These are phyloP conservation scores for Corythucha ciliata DNA, from an alignment of 2,888 invertebrate species.

Conservation along the genomic window DNA sequence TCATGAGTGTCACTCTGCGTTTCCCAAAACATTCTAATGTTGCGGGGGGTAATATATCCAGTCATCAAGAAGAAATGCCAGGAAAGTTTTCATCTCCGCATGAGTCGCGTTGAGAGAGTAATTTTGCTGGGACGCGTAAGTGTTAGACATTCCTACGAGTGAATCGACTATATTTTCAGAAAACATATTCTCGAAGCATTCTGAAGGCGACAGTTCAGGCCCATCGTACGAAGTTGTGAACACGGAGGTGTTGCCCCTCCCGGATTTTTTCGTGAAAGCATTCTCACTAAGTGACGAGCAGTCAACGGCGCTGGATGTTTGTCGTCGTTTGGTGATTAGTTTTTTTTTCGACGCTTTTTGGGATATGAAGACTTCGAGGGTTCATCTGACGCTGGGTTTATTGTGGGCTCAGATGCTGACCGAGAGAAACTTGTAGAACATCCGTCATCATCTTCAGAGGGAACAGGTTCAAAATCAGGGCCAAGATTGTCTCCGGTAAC, in stretches of 20 bases:
- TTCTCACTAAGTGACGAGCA: too few species aligned
- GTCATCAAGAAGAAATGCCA: slow-evolving; percentile 20
- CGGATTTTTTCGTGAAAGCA: slow-evolving; percentile 16
- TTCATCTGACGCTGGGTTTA: too few species aligned
- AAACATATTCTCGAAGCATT: slow-evolving; percentile 19
- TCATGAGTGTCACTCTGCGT: slow-evolving; percentile 13
- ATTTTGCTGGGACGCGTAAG: slow-evolving; percentile 9
- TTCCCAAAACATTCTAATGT: slow-evolving; percentile 19
- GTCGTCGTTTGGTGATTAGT: too few species aligned
- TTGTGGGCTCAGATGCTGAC: too few species aligned
- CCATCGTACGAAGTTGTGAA: neutral
- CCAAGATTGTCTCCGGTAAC: too few species aligned
- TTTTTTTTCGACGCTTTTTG: too few species aligned
- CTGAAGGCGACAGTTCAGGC: slow-evolving; percentile 6
- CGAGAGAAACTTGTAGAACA: too few species aligned
- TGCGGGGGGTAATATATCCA: slow-evolving; percentile 16
- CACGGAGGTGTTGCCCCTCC: slow-evolving; percentile 14
- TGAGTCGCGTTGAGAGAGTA: slow-evolving; percentile 6
- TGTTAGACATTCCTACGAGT: slow-evolving; percentile 5
- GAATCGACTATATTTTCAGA: neutral
- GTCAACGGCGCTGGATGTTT: too few species aligned
- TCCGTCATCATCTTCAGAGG: too few species aligned
- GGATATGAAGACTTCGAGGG: too few species aligned
- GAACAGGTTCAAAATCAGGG: too few species aligned
- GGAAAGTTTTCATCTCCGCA: slow-evolving; percentile 17